phyloP scores from a whole-genome alignment of 2,113 vertebrate species.

The Pycnonotus jocosus region DNA sequence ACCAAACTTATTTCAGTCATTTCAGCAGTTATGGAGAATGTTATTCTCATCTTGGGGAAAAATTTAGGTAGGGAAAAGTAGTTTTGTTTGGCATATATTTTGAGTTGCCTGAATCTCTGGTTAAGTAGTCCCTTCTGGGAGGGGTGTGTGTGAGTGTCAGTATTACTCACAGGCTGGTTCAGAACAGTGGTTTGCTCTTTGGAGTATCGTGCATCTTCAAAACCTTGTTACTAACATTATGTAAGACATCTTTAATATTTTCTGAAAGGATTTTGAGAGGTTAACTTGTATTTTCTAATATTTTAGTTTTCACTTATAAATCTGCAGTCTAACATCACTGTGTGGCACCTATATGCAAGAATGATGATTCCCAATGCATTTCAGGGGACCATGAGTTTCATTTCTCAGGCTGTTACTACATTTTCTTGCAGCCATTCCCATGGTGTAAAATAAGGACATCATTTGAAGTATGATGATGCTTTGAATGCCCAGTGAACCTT shows the following conservation, averaged over 20 bases:
- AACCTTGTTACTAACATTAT: background rate
- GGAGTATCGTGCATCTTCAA: background rate
- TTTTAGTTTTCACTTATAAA: slow-evolving; percentile 28
- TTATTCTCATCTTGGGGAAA: slow-evolving; percentile 71
- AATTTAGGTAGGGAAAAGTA: slow-evolving; percentile 59
- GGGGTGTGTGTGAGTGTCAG: background rate
- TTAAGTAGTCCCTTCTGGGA: slow-evolving; percentile 24
- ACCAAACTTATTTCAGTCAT: slow-evolving; percentile 68
- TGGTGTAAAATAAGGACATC: slow-evolving; percentile 30
- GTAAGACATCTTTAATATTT: background rate
- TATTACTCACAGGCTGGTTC: background rate
- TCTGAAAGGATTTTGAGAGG: background rate
- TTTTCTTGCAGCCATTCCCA: background rate
- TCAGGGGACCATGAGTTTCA: background rate
- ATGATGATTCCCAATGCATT: background rate
- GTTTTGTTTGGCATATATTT: slow-evolving; percentile 66
- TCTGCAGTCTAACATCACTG: background rate
- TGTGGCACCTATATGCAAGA: background rate
- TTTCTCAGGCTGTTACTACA: background rate
- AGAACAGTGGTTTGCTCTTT: background rate
- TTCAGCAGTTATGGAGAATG: slow-evolving; percentile 72
- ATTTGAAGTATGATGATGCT: slow-evolving; percentile 21
- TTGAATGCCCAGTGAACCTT: slow-evolving; percentile 26
- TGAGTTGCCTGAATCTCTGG: slow-evolving; percentile 57
- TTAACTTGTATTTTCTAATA: slow-evolving; percentile 30